A percentile compares a stretch with the other conserved stretches of the same genome.
phyloP scores from a whole-genome alignment of 2,113 vertebrate genomes.

The Sminthopsis crassicaudata region DNA sequence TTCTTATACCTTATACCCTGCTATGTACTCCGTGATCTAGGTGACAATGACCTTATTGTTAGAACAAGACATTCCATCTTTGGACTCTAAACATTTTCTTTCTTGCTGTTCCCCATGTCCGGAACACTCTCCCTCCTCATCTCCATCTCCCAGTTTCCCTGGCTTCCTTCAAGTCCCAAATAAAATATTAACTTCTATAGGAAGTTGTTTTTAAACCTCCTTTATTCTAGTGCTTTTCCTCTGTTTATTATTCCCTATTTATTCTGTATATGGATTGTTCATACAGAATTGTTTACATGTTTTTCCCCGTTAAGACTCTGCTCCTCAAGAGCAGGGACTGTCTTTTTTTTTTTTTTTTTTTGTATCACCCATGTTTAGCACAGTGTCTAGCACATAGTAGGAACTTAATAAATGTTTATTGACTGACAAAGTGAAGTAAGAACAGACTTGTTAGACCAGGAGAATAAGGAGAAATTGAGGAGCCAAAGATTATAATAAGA shows the following conservation, averaged over 20 bases:
- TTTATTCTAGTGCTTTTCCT: background rate
- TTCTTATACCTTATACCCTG: background rate
- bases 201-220: background rate
- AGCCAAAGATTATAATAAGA: background rate
- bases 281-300: background rate
- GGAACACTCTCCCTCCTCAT: background rate
- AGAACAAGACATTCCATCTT: background rate
- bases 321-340: background rate
- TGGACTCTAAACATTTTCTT: background rate
- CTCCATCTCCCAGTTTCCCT: background rate
- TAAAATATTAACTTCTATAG: background rate
- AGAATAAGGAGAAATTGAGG: background rate
- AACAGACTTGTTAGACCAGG: background rate
- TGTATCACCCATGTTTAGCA: background rate
- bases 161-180: background rate
- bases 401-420: background rate
- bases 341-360: background rate
- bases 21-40: background rate
- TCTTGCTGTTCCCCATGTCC: background rate
- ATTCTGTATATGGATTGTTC: background rate
- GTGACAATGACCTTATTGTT: background rate
- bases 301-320: background rate
- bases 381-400: background rate
- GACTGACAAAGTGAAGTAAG: background rate
- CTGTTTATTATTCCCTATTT: background rate